Conservation (phyloP, 2,888 invertebrate species). For the Brachypterus glaber region DNA sequence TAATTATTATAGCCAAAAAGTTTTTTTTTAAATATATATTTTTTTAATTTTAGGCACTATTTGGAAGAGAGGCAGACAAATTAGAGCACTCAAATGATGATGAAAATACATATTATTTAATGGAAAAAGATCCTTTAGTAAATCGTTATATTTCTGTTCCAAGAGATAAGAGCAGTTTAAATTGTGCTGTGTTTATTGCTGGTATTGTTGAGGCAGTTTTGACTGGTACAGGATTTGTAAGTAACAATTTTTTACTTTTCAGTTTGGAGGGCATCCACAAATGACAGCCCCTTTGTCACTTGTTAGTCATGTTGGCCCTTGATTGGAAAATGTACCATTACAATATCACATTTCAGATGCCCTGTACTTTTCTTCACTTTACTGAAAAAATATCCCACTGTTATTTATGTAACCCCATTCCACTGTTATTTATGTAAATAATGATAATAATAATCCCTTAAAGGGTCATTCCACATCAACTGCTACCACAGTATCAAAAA, state of each 20-base stretch:
- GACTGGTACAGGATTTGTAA: conserved; percentile 91
- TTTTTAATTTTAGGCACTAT: conserved; percentile 60
- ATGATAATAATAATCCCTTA: too few relatives aligned
- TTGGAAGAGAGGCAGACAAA: conserved; percentile 97
- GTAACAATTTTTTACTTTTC: conserved; percentile 37
- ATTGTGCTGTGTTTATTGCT: conserved; percentile 97
- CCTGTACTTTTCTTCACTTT: too few relatives aligned
- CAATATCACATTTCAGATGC: too few relatives aligned
- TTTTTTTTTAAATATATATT: conserved; percentile 3
- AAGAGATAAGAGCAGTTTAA: conserved; percentile 92
- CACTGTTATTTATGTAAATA: too few relatives aligned
- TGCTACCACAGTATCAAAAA: too few relatives aligned
- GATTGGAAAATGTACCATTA: too few relatives aligned
- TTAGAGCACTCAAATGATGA: conserved; percentile 98
- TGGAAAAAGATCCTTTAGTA: conserved; percentile 93
- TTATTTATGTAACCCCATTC: too few relatives aligned
- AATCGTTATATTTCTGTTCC: conserved; percentile 97
- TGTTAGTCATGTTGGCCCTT: too few relatives aligned
- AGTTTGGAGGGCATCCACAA: too few relatives aligned
- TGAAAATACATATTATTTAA: conserved; percentile 94
- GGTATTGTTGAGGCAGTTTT: conserved; percentile 96
- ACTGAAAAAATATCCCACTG: too few relatives aligned
- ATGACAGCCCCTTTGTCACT: too few relatives aligned
- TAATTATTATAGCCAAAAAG: background rate
- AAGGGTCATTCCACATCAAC: too few relatives aligned